Evolutionary conservation across 53 echinoderm and acorn worm genomes (phyloP), one percentile per base, ranked within the genome.

Genomic region (Astropecten irregularis): DNA sequence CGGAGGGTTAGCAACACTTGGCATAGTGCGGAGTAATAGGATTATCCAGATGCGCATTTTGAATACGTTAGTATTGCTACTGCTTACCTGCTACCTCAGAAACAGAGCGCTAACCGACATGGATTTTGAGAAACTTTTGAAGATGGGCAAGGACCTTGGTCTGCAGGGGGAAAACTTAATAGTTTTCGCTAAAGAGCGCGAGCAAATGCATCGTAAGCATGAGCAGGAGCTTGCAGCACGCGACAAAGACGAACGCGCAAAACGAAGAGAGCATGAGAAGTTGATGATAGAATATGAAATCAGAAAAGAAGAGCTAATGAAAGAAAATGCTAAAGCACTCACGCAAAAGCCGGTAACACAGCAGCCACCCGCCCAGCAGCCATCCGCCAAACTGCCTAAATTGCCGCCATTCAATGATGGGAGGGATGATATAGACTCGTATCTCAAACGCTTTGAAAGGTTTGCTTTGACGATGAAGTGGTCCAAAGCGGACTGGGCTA

Each of bases 371-470:
- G 69, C 40, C 5, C 40, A 9, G 13, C 31, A 31, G 62, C 25
- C 9, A 26, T 13, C 40, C 21, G 42, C 48, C 9, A 72, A 72
- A 31, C 32, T 28, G 20, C 73, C 73, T 51, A 50, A 25, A 25
- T 31, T 72, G 31, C 73, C 73, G 7, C 18, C 51, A 8, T 72
- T 72, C 31, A 26, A 72, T 9, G 73, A 72, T 72, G 48, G 73
- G 9, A 72, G 37, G 40, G 73, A 72, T 36, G 73, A 72, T 5
- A 23, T 71, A 30, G 49, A 71, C 35, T 47, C 71, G 14, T 73
- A 73, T 25, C 15, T 73, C 1, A 55, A 57, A 29, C 57, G 76
- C 6, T 76, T 76, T 53, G 76, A 76, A 49, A 76, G 76, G 30
- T 76, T 76, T 76, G 60, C 76, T 1, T 40, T 29, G 8, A 28